Base-by-base conservation (phyloP, 2,113 vertebrate genomes). In the Trogon melanurus region DNA sequence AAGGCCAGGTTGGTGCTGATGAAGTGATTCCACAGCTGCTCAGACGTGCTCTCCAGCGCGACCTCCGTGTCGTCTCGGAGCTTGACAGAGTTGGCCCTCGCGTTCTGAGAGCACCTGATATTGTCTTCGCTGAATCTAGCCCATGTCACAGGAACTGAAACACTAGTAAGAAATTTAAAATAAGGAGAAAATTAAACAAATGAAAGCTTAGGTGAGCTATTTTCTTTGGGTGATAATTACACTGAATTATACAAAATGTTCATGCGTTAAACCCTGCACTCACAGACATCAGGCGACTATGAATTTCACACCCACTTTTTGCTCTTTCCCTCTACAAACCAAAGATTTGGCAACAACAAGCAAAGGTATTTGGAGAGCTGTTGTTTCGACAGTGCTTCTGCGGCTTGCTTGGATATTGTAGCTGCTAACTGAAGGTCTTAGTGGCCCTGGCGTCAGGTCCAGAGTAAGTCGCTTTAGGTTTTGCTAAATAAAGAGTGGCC, bases 111-210 rank as follows among this genome's bases (percentile, higher is more conserved):
- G 72, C 93, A 93, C 56, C 67, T 95, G 81, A 97, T 97, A 80
- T 97, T 98, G 97, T 98, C 91, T 16, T 96, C 96, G 9, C 96
- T 98, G 96, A 97, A 98, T 93, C 98, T 98, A 75, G 97, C 93
- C 98, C 97, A 97, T 5, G 97, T 96, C 89, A 91, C 90, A 6
- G 97, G 97, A 78, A 97, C 92, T 2, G 97, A 95, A 89, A 97
- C 56, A 19, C 97, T 97, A 83, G n/a, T 30, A 79, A 73, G 57
- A 66, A 41, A 83, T 74, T 79, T 44, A 19, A 69, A 71, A 54
- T 22, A 53, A n/a, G n/a, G 27, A 9, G 54, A 50, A 83, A 66
- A 71, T 21, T 32, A 14, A 81, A n/a, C 17, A 47, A 14, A 18
- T 13, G 36, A 44, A 60, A 76, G 34, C 7, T 30, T 60, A 71